Base-by-base conservation (phyloP, 2,888 invertebrate genomes). In the Callyntrura guangdongensis region DNA sequence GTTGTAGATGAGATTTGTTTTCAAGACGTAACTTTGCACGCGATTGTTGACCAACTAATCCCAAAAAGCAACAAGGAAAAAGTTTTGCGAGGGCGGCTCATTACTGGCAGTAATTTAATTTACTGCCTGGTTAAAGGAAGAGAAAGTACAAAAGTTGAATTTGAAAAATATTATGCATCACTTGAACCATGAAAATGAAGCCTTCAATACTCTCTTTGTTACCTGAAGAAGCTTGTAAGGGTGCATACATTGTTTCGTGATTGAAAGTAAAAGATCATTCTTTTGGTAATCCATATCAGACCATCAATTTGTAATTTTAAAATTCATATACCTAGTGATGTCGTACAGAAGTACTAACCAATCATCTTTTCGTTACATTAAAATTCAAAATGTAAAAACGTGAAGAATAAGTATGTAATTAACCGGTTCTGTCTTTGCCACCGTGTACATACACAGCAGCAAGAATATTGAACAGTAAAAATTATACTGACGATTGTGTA, bases 221-320 rank as follows among this genome's bases (percentile, higher is more conserved):
- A 49, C 53, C 25, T 14, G 12, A 22, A 53, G 0, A 53, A 77
- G 77, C 53, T 56, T 17, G 69, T 1, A 72, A 22, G 49, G 22
- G 20, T 17, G n/a, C 5, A 79, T 79, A 79, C 79, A 79, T 36
- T 56, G 25, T 59, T 17, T 11, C 22, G 27, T 53, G 69, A 64
- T 64, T 88, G 88, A 88, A 88, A 88, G 88, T 72, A 72, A 82
- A 25, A 69, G 45, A 25, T 88, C 88, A 88, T 88, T 88, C 88
- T 88, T 88, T 88, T 88, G 88, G 88, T 88, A 88, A 88, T 82
- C 88, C 56, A 56, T 64, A 45, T 88, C 88, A 88, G 88, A 88
- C 88, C 88, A 82, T 88, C 74, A 59, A 49, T 86, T 61, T 81
- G 25, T 45, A 53, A 6, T 36, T 36, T 36, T 36, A 36, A 36